Evolutionary conservation across 2,888 invertebrate genomes (phyloP).

Genomic region (Toxonevra muliebris): DNA sequence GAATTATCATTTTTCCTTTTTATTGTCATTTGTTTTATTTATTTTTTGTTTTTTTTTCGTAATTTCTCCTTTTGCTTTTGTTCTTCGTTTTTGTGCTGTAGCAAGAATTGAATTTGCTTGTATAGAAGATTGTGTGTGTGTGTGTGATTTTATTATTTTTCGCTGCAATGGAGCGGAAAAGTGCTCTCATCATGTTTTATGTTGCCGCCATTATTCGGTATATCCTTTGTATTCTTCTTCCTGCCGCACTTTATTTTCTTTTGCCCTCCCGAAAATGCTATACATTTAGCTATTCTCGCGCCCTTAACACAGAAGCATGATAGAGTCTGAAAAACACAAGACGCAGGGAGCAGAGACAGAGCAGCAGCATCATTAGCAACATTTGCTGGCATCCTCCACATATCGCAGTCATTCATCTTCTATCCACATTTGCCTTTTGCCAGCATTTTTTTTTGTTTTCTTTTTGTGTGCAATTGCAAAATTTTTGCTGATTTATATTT

Average conservation of each 20-base stretch:
- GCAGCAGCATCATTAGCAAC: conserved; percentile 21
- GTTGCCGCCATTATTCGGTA: conserved; percentile 3
- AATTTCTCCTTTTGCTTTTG: neutral
- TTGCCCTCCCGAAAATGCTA: too few relatives aligned
- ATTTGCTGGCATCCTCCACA: conserved; percentile 26
- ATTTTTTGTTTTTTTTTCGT: neutral
- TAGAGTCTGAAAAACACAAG: too few relatives aligned
- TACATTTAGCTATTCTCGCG: too few relatives aligned
- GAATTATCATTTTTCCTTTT: conserved; percentile 1
- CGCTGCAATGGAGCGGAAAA: conserved; percentile 37
- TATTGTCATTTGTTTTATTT: conserved; percentile 22
- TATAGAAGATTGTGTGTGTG: neutral
- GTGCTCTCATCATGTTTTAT: conserved; percentile 20
- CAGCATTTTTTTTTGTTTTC: too few relatives aligned
- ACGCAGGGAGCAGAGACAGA: too few relatives aligned
- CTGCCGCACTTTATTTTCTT: too few relatives aligned
- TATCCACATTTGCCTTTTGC: neutral
- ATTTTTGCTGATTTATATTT: too few relatives aligned
- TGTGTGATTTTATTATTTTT: conserved; percentile 33
- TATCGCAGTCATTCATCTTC: conserved; percentile 21
- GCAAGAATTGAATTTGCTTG: neutral
- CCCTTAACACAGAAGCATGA: too few relatives aligned
- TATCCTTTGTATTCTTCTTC: too few relatives aligned
- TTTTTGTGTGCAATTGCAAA: too few relatives aligned
- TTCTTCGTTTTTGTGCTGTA: neutral